Evolutionary conservation across 2,888 invertebrate genomes (phyloP).

Genomic region (Griposia aprilina): DNA sequence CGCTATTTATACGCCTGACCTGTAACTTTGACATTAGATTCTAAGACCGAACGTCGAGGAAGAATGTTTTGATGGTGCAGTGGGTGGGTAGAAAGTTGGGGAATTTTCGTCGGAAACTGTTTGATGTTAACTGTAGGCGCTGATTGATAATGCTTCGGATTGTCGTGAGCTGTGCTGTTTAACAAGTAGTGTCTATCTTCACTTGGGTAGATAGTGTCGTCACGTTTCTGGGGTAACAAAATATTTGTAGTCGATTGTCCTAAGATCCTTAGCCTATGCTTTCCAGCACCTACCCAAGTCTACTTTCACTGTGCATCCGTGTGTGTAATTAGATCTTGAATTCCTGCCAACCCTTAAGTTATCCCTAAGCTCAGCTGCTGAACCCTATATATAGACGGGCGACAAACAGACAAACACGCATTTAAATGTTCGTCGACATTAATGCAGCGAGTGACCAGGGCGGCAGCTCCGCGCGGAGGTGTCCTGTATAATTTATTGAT

Average conservation of each 20-base stretch:
- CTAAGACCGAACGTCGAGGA: conserved; percentile 58
- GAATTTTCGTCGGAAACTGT: conserved; percentile 31
- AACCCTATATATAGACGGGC: conserved; percentile 54
- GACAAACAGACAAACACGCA: conserved; percentile 70
- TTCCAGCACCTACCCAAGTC: no score
- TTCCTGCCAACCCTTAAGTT: conserved; percentile 65
- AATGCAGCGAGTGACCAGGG: conserved; percentile 80
- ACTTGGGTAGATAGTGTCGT: neutral
- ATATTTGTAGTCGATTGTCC: neutral
- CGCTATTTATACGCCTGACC: conserved; percentile 82
- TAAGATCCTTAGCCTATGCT: neutral
- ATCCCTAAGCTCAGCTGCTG: conserved; percentile 55
- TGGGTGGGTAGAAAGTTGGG: conserved; percentile 49
- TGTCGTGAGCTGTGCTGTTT: conserved; percentile 18
- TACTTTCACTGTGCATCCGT: neutral
- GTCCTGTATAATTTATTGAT: conserved; percentile 86
- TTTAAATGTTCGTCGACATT: conserved; percentile 77
- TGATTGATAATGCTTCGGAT: conserved; percentile 40
- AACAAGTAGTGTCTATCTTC: conserved; percentile 12
- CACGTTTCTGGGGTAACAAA: neutral
- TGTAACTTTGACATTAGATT: conserved; percentile 79
- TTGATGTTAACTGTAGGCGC: conserved; percentile 40
- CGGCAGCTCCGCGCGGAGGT: conserved; percentile 79
- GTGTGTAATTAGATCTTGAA: conserved; percentile 52
- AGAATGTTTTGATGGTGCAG: conserved; percentile 60